Percentiles rank a stretch among this genome's conserved stretches.
Conservation (phyloP, 2,888 invertebrate genomes). For the Coremacera marginata region DNA sequence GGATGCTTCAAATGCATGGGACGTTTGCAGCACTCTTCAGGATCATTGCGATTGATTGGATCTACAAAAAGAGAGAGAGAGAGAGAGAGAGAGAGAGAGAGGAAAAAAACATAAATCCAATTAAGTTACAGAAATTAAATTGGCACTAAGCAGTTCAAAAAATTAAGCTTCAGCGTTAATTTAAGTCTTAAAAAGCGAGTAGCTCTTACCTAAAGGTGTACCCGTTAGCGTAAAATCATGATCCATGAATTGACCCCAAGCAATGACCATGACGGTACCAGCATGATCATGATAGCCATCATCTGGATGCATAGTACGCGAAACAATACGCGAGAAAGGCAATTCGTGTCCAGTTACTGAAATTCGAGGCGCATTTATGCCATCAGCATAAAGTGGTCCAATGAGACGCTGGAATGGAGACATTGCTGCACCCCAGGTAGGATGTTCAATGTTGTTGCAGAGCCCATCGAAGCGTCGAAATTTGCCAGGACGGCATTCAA, state of each 20-base stretch:
- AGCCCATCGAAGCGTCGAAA: slow-evolving; percentile 89
- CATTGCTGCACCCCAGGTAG: slow-evolving; percentile 89
- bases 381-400: slow-evolving; percentile 86
- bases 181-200: background rate
- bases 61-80: slow-evolving; percentile 70
- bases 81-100: background rate
- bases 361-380: slow-evolving; percentile 86
- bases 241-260: slow-evolving; percentile 96
- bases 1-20: slow-evolving; percentile 87
- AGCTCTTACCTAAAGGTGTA: slow-evolving; percentile 82
- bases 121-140: background rate
- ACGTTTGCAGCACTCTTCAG: slow-evolving; percentile 89
- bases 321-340: slow-evolving; percentile 86
- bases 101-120: slow-evolving; percentile 1
- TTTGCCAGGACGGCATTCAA: slow-evolving; percentile 89
- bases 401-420: slow-evolving; percentile 85
- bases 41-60: slow-evolving; percentile 87
- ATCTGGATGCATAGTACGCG: slow-evolving; percentile 92
- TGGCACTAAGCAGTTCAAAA: background rate
- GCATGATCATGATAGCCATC: slow-evolving; percentile 95
- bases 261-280: slow-evolving; percentile 89
- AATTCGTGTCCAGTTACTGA: slow-evolving; percentile 82
- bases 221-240: slow-evolving; percentile 92
- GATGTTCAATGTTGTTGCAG: slow-evolving; percentile 89
- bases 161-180: background rate